Conservation (phyloP, 1,140 invertebrate species). For the Eumeta japonica region DNA sequence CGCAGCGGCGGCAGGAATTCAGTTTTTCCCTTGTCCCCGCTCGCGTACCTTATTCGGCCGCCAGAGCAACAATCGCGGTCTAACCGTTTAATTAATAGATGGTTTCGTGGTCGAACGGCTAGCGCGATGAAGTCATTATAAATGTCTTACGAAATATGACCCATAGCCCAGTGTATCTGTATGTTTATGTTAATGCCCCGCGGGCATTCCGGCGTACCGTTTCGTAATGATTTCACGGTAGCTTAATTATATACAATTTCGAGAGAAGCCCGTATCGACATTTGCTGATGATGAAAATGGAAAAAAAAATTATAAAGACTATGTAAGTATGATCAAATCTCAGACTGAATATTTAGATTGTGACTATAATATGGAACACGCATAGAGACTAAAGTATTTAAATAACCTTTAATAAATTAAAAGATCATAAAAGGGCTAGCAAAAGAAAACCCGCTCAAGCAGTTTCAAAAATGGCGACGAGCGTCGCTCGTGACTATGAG, state of each 20-base stretch:
- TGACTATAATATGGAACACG: too few relatives aligned
- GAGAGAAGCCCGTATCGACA: too few relatives aligned
- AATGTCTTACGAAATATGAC: conserved; percentile 36
- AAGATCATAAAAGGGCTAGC: conserved; percentile 47
- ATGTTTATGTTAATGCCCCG: too few relatives aligned
- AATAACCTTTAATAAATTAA: conserved; percentile 43
- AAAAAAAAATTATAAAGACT: too few relatives aligned
- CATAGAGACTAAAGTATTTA: too few relatives aligned
- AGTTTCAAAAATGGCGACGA: conserved; percentile 52
- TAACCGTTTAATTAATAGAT: conserved; percentile 43
- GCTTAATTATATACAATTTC: too few relatives aligned
- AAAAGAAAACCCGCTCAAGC: conserved; percentile 38
- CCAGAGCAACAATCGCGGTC: conserved; percentile 18
- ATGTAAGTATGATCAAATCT: too few relatives aligned
- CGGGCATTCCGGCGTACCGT: too few relatives aligned
- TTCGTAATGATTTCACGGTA: too few relatives aligned
- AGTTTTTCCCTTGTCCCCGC: conserved; percentile 38
- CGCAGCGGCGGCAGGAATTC: conserved; percentile 20
- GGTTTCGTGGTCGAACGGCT: conserved; percentile 19
- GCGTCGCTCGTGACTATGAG: conserved; percentile 35
- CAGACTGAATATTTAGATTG: too few relatives aligned
- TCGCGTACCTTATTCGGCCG: conserved; percentile 28
- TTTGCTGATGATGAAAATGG: too few relatives aligned
- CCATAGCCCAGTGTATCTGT: too few relatives aligned
- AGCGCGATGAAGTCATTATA: conserved; percentile 42